phyloP scores from a whole-genome alignment of 2,888 invertebrate genomes.

The Dryobotodes eremita region DNA sequence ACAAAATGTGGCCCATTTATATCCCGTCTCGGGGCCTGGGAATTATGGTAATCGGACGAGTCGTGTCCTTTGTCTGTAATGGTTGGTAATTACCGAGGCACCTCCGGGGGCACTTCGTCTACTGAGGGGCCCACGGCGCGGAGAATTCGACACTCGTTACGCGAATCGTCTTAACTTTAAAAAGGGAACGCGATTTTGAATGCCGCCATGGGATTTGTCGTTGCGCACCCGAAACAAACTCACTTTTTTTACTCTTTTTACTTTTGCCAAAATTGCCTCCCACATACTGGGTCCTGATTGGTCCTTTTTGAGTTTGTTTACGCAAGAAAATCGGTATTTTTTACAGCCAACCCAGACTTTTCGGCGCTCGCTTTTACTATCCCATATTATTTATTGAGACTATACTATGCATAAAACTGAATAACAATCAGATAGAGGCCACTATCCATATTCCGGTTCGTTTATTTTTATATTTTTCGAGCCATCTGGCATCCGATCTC shows the following conservation, averaged over 20 bases:
- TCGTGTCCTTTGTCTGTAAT: conserved; percentile 91
- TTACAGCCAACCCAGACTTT: conserved; percentile 74
- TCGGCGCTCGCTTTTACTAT: conserved; percentile 75
- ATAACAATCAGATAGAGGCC: conserved; percentile 82
- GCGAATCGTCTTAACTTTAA: conserved; percentile 90
- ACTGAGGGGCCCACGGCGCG: conserved; percentile 82
- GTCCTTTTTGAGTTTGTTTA: conserved; percentile 73
- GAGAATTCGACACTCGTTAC: conserved; percentile 90
- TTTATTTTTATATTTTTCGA: conserved; percentile 87
- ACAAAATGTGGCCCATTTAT: conserved; percentile 90
- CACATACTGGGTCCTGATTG: conserved; percentile 56
- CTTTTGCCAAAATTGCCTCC: conserved; percentile 78
- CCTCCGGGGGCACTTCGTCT: conserved; percentile 88
- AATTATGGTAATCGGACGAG: conserved; percentile 90
- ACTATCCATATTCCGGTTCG: conserved; percentile 84
- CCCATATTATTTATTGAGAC: conserved; percentile 80
- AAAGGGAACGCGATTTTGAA: conserved; percentile 89
- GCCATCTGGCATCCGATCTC: conserved; percentile 84
- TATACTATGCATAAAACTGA: conserved; percentile 80
- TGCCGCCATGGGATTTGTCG: conserved; percentile 85
- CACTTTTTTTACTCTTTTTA: conserved; percentile 77
- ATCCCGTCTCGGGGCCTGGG: conserved; percentile 87
- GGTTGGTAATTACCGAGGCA: conserved; percentile 89
- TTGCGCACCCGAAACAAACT: conserved; percentile 79
- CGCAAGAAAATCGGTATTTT: conserved; percentile 73